A percentile compares a stretch with the other conserved stretches of the same genome.
These are phyloP conservation scores for Ceramica pisi DNA, from an alignment of 2,888 invertebrate species.

Conservation along the genomic window DNA sequence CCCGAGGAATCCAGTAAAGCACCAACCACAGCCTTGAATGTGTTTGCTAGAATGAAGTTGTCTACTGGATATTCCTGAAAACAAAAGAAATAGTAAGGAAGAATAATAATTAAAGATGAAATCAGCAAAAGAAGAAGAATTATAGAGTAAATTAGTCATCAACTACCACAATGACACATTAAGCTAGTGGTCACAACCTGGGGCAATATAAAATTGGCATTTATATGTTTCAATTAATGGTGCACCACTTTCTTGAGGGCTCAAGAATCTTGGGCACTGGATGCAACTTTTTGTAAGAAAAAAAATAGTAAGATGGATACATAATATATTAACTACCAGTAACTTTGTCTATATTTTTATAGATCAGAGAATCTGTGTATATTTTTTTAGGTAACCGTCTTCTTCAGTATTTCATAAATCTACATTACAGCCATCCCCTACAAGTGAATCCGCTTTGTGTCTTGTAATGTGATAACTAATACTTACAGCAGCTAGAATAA, in stretches of 20 bases:
- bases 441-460: no score
- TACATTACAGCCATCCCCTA: no score
- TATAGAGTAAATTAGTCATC: background rate
- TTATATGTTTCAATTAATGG: background rate
- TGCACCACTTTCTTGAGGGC: background rate
- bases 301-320: no score
- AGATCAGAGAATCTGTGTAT: no score
- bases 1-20: conserved; percentile 93
- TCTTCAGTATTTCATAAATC: no score
- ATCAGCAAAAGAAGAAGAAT: background rate
- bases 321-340: no score
- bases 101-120: no score
- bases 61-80: conserved; percentile 94
- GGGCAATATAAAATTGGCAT: background rate
- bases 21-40: conserved; percentile 95
- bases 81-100: conserved; percentile 36
- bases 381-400: no score
- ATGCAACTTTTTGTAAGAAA: background rate
- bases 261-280: no score
- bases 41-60: conserved; percentile 92
- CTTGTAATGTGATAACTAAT: conserved; percentile 21
- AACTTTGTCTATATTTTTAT: background rate
- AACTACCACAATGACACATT: background rate
- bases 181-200: background rate
- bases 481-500: conserved; percentile 94